Conservation (phyloP, 2,113 vertebrate genomes). For the Pongo abelii region DNA sequence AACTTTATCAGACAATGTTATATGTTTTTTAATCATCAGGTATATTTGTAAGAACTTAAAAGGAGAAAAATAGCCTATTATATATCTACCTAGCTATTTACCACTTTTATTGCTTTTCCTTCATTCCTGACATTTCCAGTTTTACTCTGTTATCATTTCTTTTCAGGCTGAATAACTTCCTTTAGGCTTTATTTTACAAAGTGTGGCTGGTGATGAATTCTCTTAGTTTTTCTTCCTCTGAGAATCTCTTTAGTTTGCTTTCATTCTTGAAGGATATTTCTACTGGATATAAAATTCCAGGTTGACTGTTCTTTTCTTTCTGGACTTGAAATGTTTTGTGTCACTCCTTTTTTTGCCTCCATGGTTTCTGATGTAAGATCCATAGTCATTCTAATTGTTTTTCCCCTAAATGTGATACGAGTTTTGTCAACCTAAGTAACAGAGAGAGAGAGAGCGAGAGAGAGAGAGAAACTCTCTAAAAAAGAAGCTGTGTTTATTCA, state of each 20-base stretch:
- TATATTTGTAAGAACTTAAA: slow-evolving; percentile 1
- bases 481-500: background rate
- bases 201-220: background rate
- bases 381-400: background rate
- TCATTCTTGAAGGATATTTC: background rate
- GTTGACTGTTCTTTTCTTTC: background rate
- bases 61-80: background rate
- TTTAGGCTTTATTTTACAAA: background rate
- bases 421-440: background rate
- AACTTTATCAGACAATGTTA: background rate
- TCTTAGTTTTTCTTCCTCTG: background rate
- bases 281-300: background rate
- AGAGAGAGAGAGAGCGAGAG: background rate
- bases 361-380: no score
- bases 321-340: background rate
- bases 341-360: background rate
- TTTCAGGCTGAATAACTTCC: background rate
- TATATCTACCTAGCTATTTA: background rate
- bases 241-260: background rate
- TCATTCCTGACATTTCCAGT: background rate
- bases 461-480: background rate
- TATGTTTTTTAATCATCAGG: background rate
- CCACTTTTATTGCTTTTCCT: background rate
- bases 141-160: background rate
- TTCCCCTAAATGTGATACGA: background rate